Percentiles rank a stretch among this genome's conserved stretches.
These are phyloP conservation scores for Heterodera schachtii DNA, from an alignment of 1,140 invertebrate species.

Conservation along the genomic window DNA sequence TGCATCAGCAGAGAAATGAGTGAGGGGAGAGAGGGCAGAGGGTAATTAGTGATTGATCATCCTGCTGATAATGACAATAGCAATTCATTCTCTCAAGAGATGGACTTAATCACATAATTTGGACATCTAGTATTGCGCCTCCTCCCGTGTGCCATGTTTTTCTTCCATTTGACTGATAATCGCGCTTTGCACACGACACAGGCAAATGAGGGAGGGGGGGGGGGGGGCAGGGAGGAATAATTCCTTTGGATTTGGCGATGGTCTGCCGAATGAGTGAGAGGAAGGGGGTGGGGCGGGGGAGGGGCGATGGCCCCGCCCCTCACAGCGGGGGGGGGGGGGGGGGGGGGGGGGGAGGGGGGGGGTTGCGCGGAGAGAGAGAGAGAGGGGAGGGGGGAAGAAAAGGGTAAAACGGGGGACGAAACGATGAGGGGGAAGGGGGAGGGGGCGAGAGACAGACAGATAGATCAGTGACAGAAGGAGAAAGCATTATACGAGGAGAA, in stretches of 20 bases:
- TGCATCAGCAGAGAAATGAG: neutral
- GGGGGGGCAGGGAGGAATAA: slow-evolving; percentile 9
- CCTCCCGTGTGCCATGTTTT: neutral
- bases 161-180: slow-evolving; percentile 2
- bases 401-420: too few species aligned
- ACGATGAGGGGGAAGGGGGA: neutral
- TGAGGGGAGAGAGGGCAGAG: too few species aligned
- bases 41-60: too few species aligned
- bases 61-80: too few species aligned
- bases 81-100: too few species aligned
- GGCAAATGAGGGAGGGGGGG: neutral
- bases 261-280: slow-evolving; percentile 6
- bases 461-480: neutral
- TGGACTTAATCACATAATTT: too few species aligned
- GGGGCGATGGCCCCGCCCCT: neutral
- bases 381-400: too few species aligned
- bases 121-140: too few species aligned
- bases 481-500: neutral
- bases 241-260: slow-evolving; percentile 3
- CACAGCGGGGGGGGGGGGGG: neutral
- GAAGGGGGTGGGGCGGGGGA: neutral
- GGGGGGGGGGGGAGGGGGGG: neutral
- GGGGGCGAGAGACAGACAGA: neutral
- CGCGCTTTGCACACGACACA: neutral
- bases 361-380: neutral